Base-by-base conservation (phyloP, 2,113 vertebrate genomes). In the Elephas maximus region DNA sequence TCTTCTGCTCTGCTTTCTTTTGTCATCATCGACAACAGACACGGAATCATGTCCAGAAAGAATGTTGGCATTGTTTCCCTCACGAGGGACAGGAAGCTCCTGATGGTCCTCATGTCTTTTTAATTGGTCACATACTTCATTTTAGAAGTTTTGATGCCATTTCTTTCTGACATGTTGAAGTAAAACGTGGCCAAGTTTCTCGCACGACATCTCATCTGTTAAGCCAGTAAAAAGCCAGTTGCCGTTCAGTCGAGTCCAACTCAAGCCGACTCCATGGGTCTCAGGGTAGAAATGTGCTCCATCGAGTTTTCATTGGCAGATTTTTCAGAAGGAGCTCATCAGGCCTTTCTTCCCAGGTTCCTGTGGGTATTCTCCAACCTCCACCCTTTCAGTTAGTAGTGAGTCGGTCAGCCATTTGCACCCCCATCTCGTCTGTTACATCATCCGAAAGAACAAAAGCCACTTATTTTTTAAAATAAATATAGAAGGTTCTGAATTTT, bases 361-460 rank as follows among this genome's bases (percentile, higher is more conserved):
- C 15, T 57, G 9, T 12, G 53, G 15, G 15, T 57, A 14, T 10
- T 12, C 53, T 57, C 8, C 53, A 57, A 14, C 15, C 12, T 57
- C 53, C 53, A 2, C 12, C 53, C 53, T 57, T 57, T 12, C 53
- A 57, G 53, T 57, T 15, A 57, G 53, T 14, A 57, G 53, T 12
- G 53, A 48, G 48, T 6, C 11, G 12, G 12, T 57, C 9, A 57
- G 2, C 53, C 53, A 57, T 17, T 57, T 57, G 53, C 11, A 12
- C 11, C 9, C 53, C 26, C 41, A 6, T 6, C 15, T 21, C 15
- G 10, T 67, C 44, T 78, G 24, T 12, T 28, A 2, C 2, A 4
- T 37, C 9, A 17, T 23, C 30, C 21, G 6, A 0, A 60, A 33
- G 1, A 33, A 17, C 21, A 1, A 1, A 6, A 28, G 30, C 4